Evolutionary conservation across 2,888 invertebrate genomes (phyloP), one percentile per base, ranked within the genome.

Genomic region (Alviniconcha strummeri): DNA sequence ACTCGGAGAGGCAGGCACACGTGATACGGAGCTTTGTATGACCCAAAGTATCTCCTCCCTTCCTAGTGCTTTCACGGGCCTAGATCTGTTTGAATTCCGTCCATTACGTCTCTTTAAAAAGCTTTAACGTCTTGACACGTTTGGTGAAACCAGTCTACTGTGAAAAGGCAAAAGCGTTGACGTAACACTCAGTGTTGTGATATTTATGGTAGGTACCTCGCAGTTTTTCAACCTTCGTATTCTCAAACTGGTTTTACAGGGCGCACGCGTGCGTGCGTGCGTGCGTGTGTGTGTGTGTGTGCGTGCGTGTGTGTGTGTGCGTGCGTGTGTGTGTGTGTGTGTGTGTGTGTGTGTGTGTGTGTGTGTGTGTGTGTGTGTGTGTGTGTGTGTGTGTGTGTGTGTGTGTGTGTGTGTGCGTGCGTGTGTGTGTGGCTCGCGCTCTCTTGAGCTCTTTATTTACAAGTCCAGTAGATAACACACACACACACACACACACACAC

Each of bases 341-440:
- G 69, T 6, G 69, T 69, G 69, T 6, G 69, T 69, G 69, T 6
- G 69, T 69, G 69, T 6, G 69, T 69, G 69, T 6, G 69, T 69
- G 69, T 6, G 69, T 69, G 69, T 6, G 69, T 69, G 69, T 6
- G 69, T 69, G 69, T 6, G 69, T 69, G 69, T 1, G 69, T 15
- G 9, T 69, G 69, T 15, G 69, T 69, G 69, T 6, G 69, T 69
- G 69, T 69, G 69, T 69, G 69, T 69, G 69, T 69, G 69, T 69
- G 69, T 69, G 69, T 69, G 69, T 69, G 69, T 17, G n/a, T 69
- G 69, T 17, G n/a, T 69, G 69, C 3, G 69, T 69, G 69, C 3
- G 69, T 69, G 69, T 69, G 69, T 69, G 69, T 15, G 69, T 69
- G 69, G 15, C 64, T 64, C 64, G 15, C 15, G 4, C 15, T 13